Percentiles rank a stretch among this genome's conserved stretches.
Conservation (phyloP, 2,113 vertebrate genomes). For the Nothocercus julius region DNA sequence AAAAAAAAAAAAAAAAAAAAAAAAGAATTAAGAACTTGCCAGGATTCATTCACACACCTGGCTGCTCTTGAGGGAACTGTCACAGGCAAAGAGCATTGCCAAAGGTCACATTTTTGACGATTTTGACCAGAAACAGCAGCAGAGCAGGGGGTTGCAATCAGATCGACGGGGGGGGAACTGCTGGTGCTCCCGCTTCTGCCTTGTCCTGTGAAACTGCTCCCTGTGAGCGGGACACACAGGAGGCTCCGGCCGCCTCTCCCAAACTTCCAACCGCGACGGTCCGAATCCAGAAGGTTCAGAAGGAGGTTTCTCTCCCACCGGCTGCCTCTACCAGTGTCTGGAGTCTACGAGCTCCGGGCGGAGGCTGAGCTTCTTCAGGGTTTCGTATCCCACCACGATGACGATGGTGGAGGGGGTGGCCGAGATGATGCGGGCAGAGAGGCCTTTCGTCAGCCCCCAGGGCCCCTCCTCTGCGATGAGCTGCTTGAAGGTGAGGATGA, state of each 20-base stretch:
- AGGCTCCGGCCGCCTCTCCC: background rate
- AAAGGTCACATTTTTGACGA: background rate
- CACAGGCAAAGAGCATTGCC: background rate
- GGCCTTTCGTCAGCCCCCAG: conserved; percentile 91
- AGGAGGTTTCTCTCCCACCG: background rate
- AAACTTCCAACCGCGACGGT: background rate
- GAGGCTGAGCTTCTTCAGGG: conserved; percentile 94
- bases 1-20: background rate
- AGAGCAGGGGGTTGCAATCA: background rate
- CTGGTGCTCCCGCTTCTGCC: background rate
- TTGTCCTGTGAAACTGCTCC: background rate
- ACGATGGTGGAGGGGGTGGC: conserved; percentile 91
- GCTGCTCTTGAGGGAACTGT: background rate
- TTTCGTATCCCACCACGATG: conserved; percentile 96
- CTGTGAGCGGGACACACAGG: background rate
- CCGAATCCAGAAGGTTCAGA: background rate
- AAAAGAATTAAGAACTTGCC: background rate
- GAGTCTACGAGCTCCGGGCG: conserved; percentile 89
- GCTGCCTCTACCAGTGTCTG: conserved; percentile 87
- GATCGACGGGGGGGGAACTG: background rate
- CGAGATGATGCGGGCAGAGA: conserved; percentile 93
- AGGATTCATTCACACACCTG: background rate
- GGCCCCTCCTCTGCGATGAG: conserved; percentile 91
- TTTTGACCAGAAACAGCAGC: background rate
- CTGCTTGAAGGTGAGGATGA: conserved; percentile 90